Evolutionary conservation across 1,140 invertebrate genomes (phyloP), one percentile per base, ranked within the genome.

Genomic region (Drosophila leontia): DNA sequence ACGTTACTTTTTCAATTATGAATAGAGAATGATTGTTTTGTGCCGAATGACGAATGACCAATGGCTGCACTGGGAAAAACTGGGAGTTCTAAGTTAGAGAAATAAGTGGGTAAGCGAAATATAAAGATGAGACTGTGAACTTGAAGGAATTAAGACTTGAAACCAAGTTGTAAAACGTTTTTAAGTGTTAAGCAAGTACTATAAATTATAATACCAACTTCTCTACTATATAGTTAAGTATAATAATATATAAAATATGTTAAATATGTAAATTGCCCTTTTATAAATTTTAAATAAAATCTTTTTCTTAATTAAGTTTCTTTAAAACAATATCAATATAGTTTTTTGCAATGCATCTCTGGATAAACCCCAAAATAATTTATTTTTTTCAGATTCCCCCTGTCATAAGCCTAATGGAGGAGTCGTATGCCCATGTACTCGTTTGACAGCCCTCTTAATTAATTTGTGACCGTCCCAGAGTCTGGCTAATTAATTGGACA

Each of bases 1-100:
- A 78, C 60, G 77, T 74, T 88, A 83, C 77, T 87, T 84, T 82
- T 90, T 90, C 85, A 90, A 90, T 90, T 90, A 90, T 74, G 81
- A 90, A 85, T 84, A 79, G 81, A 84, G 85, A 90, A 90, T 85
- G 78, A 90, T 90, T 85, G 85, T 85, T 78, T 71, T 58, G 80
- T 75, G 64, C 45, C 34, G 39, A 23, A 23, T 50, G 37, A 41
- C 48, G 26, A 64, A 59, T 80, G 84, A 86, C 78, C 44, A 59
- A 76, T 82, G 39, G 23, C 0, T 6, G 26, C 71, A 77, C 75
- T 56, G 74, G 2, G 17, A 60, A 7, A 76, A 76, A 41, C 3
- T 60, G 8, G 1, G 9, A 11, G 17, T 1, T 45, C 11, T 5
- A n/a, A 34, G 2, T 6, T 26, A 13, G 11, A 15, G 2, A n/a